Base-by-base conservation (phyloP, 1,140 invertebrate species). In the Pseudoatta argentina region DNA sequence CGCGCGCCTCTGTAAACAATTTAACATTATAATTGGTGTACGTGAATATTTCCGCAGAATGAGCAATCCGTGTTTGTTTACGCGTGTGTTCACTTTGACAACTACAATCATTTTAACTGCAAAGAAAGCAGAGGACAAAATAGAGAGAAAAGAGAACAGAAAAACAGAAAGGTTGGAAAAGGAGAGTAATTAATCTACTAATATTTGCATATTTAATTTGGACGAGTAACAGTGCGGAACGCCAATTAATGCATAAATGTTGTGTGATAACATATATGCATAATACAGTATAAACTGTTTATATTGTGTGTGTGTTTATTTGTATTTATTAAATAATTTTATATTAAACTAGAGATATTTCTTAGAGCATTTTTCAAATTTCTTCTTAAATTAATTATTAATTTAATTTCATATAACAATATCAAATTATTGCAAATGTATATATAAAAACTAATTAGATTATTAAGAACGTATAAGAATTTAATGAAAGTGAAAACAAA, bases 1-100 rank as follows among this genome's bases (percentile, higher is more conserved):
- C 16, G 1, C 16, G 14, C 14, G 27, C 10, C n/a, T 39, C 24
- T 30, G 69, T 57, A 85, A 87, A 83, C 55, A 89, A 79, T 89
- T 89, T 81, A 81, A 55, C 34, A 30, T 55, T 89, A 86, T 75
- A 86, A 89, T 73, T 61, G n/a, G 67, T 39, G 48, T 76, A 44
- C 39, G 34, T 57, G 79, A 88, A 77, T 88, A 88, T 71, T 78
- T 61, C 64, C 48, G 76, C 55, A 44, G 73, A 24, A 77, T 39
- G 64, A n/a, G 63, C 44, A 75, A 48, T 83, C 39, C 24, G n/a
- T 73, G 79, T 44, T 83, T 82, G 30, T 89, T 89, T 89, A 71
- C 71, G 44, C 55, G n/a, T 21, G 4, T 21, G 55, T 86, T 24
- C 51, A 30, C 24, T 51, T 75, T 77, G 82, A 55, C 63, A 53